These are phyloP conservation scores for Trichacis sp. DNA, from an alignment of 2,888 invertebrate species.

Conservation along the genomic window DNA sequence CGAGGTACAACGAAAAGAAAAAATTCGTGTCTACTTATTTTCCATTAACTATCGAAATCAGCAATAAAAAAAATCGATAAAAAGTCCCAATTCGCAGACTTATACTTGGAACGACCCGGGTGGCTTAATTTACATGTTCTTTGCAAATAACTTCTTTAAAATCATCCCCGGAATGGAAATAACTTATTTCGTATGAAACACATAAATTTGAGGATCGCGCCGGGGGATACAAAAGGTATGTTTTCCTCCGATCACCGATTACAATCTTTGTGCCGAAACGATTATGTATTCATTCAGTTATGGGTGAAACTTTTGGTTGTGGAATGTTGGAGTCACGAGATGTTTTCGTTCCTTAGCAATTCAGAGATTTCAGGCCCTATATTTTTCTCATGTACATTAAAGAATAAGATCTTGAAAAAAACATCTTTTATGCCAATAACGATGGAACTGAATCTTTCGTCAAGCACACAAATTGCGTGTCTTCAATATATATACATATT, in stretches of 20 bases:
- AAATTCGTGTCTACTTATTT: no score
- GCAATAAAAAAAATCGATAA: no score
- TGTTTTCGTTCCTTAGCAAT: constrained; percentile 38
- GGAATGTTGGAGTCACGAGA: constrained; percentile 35
- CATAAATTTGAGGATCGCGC: constrained; percentile 34
- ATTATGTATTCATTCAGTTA: constrained; percentile 39
- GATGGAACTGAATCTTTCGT: no score
- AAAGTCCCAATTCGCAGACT: not conserved
- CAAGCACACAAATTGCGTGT: no score
- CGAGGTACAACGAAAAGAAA: no score
- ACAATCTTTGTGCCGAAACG: constrained; percentile 29
- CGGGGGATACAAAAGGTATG: constrained; percentile 20
- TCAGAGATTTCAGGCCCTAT: constrained; percentile 26
- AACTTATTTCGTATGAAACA: constrained; percentile 25
- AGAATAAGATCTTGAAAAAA: no score
- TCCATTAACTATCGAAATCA: no score
- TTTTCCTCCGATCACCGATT: constrained; percentile 22
- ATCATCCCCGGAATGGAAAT: constrained; percentile 13
- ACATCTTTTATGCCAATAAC: no score
- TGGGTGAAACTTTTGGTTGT: constrained; percentile 29
- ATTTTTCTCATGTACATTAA: constrained; percentile 29
- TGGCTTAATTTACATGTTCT: constrained; percentile 13
- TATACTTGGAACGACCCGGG: not conserved
- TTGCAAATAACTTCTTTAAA: not conserved
- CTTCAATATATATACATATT: no score